Conservation (phyloP, 2,888 invertebrate genomes). For the Scaptomyza polygonia region DNA sequence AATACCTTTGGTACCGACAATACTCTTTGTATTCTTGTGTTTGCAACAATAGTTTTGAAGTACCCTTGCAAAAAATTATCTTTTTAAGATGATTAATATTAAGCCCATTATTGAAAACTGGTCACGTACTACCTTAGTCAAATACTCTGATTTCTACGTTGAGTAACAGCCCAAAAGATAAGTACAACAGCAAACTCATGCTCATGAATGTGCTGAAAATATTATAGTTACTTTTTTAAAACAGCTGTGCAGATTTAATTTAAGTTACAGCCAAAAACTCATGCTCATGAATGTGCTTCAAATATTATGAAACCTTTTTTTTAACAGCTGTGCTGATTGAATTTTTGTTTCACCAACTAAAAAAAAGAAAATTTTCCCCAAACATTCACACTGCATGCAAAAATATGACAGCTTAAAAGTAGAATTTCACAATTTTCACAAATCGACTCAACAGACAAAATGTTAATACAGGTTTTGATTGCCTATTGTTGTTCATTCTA, state of each 20-base stretch:
- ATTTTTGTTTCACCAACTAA: neutral
- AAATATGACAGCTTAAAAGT: neutral
- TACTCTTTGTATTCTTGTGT: too few relatives aligned
- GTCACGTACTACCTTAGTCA: constrained; percentile 18
- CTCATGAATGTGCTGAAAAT: neutral
- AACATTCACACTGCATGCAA: neutral
- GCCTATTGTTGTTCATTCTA: neutral
- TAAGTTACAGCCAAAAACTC: too few relatives aligned
- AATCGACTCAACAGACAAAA: neutral
- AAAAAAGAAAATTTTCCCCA: neutral
- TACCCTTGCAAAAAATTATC: too few relatives aligned
- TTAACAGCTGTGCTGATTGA: constrained; percentile 29
- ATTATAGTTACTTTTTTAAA: neutral
- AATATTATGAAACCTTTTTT: neutral
- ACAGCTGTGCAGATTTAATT: constrained; percentile 28
- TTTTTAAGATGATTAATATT: neutral
- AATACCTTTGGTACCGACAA: too few relatives aligned
- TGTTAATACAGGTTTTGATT: neutral
- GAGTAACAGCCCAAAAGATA: neutral
- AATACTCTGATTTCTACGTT: neutral
- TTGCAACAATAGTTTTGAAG: too few relatives aligned
- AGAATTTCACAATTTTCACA: constrained; percentile 1
- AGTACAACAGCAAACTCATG: neutral
- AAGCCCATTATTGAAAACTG: constrained; percentile 1
- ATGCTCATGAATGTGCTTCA: neutral